Conservation (phyloP, 1,140 invertebrate genomes). For the Probaryconus sp. region DNA sequence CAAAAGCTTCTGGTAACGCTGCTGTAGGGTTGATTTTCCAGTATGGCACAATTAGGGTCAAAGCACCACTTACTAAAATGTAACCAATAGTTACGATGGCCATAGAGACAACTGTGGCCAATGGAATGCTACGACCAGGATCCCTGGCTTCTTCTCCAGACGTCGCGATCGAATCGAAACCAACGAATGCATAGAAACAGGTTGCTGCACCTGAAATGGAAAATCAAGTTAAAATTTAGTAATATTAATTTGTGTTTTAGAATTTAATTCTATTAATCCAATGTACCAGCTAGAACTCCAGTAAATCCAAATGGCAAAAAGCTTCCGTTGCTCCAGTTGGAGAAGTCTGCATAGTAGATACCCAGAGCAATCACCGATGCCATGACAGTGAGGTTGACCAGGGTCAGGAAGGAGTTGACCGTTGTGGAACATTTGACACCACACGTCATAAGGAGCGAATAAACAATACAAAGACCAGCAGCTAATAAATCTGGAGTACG, state of each 20-base stretch:
- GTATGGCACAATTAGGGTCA: conserved; percentile 92
- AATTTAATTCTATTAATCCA: no score
- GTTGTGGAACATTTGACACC: conserved; percentile 93
- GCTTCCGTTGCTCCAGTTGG: conserved; percentile 90
- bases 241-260: no score
- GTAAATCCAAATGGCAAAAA: conserved; percentile 90
- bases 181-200: conserved; percentile 94
- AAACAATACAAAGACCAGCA: conserved; percentile 85
- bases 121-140: conserved; percentile 87
- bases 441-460: conserved; percentile 84
- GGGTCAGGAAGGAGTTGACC: conserved; percentile 89
- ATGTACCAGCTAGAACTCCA: conserved; percentile 83
- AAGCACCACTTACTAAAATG: conserved; percentile 87
- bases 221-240: conserved; percentile 1
- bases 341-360: conserved; percentile 87
- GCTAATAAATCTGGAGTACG: conserved; percentile 91
- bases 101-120: conserved; percentile 89
- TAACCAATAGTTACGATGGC: conserved; percentile 87
- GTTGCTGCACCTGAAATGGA: conserved; percentile 85
- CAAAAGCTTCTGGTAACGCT: conserved; percentile 91
- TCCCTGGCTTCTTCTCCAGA: conserved; percentile 92
- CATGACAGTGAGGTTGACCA: conserved; percentile 88
- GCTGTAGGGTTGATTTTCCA: conserved; percentile 85
- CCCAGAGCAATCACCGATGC: conserved; percentile 86
- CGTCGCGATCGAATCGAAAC: conserved; percentile 92